Base-by-base conservation (phyloP, 2,888 invertebrate genomes). In the Epinotia ramella region DNA sequence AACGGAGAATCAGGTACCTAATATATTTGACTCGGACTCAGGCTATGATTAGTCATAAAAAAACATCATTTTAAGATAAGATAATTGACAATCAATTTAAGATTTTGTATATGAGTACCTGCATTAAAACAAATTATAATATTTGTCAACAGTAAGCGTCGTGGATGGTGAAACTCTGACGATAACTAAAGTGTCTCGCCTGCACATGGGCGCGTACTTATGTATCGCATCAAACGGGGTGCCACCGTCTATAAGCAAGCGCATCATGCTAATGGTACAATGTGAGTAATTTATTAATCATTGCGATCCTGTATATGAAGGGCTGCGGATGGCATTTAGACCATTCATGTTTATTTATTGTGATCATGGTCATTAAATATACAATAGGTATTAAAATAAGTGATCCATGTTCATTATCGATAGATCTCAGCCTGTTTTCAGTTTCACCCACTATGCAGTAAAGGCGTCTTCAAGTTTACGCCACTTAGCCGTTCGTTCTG, bases 141-240 rank as follows among this genome's bases (percentile, higher is more conserved):
- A 67, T 77, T 84, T 83, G 80, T 81, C 94, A 93, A 66, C 95
- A 98, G 98, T 98, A 78, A 97, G 97, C 89, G 97, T 97, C 72
- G 97, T 98, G 77, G 97, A 98, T 85, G 98, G 98, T 3, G 98
- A 98, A 88, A 95, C 97, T 73, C 94, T 98, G 84, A 97, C 97
- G 84, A 97, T 98, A 84, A 96, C 96, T 76, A 98, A 98, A 95
- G 98, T 98, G 81, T 98, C 98, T 83, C 96, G 98, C 65, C 95
- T 98, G 78, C 98, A 98, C 89, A 98, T 98, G 98, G 98, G 98
- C 33, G 97, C 98, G 49, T 98, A 98, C 92, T 95, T 98, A 78
- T 98, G 98, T 92, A 98, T 98, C 80, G 99, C 99, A 16, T 97
- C 97, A 76, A 99, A 99, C 88, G 98, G 98, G 75, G 98, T 99